Evolutionary conservation across 2,113 vertebrate genomes (phyloP).

Genomic region (Passerina amoena): DNA sequence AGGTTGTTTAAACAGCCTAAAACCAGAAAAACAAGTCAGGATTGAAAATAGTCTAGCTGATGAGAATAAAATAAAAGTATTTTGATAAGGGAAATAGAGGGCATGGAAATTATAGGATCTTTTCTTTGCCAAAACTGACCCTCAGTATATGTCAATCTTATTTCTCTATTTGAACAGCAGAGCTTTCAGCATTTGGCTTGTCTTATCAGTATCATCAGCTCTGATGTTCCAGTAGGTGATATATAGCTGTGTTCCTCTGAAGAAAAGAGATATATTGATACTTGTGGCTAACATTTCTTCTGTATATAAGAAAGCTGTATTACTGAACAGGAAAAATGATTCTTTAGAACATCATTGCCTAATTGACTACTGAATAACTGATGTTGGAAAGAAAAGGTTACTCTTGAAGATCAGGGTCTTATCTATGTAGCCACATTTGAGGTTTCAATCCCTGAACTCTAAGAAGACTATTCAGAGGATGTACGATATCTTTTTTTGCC

Average conservation of each 20-base stretch:
- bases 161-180: not conserved
- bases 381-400: not conserved
- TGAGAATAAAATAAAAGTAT: not conserved
- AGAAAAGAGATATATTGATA: not conserved
- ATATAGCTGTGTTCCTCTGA: not conserved
- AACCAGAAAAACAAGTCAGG: not conserved
- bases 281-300: not conserved
- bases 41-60: not conserved
- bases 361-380: not conserved
- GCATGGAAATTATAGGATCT: not conserved
- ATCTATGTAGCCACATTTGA: not conserved
- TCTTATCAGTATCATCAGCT: not conserved
- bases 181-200: slow-evolving; percentile 41
- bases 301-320: not conserved
- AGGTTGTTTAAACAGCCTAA: not conserved
- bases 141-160: not conserved
- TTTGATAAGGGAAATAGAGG: not conserved
- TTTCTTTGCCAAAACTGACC: not conserved
- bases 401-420: not conserved
- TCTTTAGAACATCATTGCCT: not conserved
- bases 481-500: not conserved
- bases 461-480: not conserved
- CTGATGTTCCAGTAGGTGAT: slow-evolving; percentile 10
- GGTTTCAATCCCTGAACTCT: not conserved
- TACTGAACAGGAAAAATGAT: not conserved